Base-by-base conservation (phyloP, 2,113 vertebrate genomes). In the Paraplagusia blochii region DNA sequence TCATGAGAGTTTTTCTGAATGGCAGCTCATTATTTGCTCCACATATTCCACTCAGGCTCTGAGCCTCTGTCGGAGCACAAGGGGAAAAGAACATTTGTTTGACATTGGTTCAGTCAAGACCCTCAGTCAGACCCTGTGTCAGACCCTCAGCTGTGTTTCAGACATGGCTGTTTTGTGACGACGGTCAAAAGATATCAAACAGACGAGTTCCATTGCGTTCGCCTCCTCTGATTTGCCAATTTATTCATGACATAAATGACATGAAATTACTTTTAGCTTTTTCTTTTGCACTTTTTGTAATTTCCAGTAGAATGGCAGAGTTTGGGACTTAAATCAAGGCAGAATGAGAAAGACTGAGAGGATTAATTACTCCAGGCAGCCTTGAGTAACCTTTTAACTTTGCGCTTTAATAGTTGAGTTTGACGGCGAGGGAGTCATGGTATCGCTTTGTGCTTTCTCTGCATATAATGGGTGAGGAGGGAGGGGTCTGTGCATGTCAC, bases 11-110 rank as follows among this genome's bases (percentile, higher is more conserved):
- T 2, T 62, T 33, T 71, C 16, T 82, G 81, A 88, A 72, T 85
- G 84, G 72, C 80, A 85, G 72, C 64, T 78, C 72, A 77, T 74
- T 83, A 77, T 85, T 85, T 81, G 60, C 57, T 67, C 38, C 22
- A 16, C 19, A 56, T 61, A 52, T 53, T 55, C 43, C 17, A 18
- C 55, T 63, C 64, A 74, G 68, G 55, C 59, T 75, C 48, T 51
- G 40, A 35, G 64, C 53, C 14, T 65, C 54, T 47, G 8, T 36
- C 43, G n/a, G 52, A 48, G 50, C 49, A 62, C 9, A 13, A 63
- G 51, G 44, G 62, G 13, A 44, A 11, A 63, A 12, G 29, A 55
- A 58, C 45, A 63, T 56, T 60, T 53, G 48, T 77, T 71, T 60
- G 50, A 56, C 60, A 66, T 56, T 2, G 58, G 39, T 71, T 19